A percentile compares a stretch with the other conserved stretches of the same genome.
Conservation (phyloP, 2,113 vertebrate species). For the Gorilla gorilla region DNA sequence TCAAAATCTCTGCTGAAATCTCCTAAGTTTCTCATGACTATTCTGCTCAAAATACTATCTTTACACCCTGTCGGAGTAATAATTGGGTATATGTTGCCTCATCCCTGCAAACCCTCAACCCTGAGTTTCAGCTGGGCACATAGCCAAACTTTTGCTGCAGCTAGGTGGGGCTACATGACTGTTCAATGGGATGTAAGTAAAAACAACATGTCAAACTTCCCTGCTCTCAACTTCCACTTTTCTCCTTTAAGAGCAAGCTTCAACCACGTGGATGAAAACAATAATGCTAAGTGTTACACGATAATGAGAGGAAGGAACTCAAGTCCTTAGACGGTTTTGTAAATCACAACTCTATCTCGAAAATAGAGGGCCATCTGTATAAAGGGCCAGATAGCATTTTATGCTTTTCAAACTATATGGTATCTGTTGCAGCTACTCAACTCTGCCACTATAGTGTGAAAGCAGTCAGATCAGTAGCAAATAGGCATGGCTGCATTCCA, state of each 20-base stretch:
- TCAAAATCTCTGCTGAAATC: not conserved
- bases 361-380: not conserved
- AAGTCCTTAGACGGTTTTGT: not conserved
- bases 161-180: not conserved
- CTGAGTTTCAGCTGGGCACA: not conserved
- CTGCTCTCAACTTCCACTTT: not conserved
- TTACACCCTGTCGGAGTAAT: not conserved
- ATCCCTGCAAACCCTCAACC: not conserved
- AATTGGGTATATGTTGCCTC: not conserved
- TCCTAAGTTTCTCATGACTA: not conserved
- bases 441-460: not conserved
- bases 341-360: not conserved
- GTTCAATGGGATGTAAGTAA: not conserved
- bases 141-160: not conserved
- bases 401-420: not conserved
- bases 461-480: not conserved
- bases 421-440: not conserved
- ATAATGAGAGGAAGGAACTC: not conserved
- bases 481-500: not conserved
- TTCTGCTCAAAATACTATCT: conserved; percentile 5
- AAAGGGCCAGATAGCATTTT: not conserved
- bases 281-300: not conserved
- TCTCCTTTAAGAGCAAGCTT: not conserved
- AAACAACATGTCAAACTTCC: not conserved
- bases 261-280: not conserved